Evolutionary conservation across 2,888 invertebrate genomes (phyloP), one percentile per base, ranked within the genome.

Genomic region (Urechis unicinctus): DNA sequence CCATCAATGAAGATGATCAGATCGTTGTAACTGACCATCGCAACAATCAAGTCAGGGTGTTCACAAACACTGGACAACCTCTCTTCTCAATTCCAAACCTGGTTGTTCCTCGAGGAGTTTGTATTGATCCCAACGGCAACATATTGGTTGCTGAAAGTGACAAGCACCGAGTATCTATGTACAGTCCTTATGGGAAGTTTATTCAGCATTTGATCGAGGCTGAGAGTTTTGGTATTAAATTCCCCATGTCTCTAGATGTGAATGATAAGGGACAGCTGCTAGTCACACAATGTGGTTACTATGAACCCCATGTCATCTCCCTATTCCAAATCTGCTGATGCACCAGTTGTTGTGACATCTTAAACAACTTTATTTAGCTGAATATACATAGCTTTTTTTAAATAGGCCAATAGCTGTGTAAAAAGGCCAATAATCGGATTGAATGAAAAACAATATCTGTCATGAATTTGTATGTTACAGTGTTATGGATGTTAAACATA

Each of bases 61-160:
- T 60, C 52, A 56, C 26, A 21, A 46, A 29, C 24, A 55, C 28
- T 6, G 61, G 61, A 13, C 46, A 47, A 22, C 44, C 44, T 4
- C 30, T 60, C 41, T 55, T 58, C 55, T 43, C 26, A 22, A 55
- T 57, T 45, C 25, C 25, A 1, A 26, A 53, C 6, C 54, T 61
- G 46, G 21, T 26, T 9, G 56, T 50, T 31, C 61, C 61, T 9
- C 31, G 61, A 2, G 61, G 61, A 21, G 36, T 61, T 5, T 51
- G 49, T 44, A 51, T 58, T 9, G 61, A 61, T 53, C 55, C 50
- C 17, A 43, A 50, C 48, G 61, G 60, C 26, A 60, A 60, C 31
- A 60, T 61, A 36, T 28, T 58, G 24, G 51, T 61, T 9, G 60
- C 57, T 9, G 60, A 61, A 22, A 52, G 57, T 1, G 61, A 61